Percentiles rank a stretch among this genome's conserved stretches.
Evolutionary conservation across 1,140 invertebrate genomes (phyloP).

Genomic region (Lithobius niger): DNA sequence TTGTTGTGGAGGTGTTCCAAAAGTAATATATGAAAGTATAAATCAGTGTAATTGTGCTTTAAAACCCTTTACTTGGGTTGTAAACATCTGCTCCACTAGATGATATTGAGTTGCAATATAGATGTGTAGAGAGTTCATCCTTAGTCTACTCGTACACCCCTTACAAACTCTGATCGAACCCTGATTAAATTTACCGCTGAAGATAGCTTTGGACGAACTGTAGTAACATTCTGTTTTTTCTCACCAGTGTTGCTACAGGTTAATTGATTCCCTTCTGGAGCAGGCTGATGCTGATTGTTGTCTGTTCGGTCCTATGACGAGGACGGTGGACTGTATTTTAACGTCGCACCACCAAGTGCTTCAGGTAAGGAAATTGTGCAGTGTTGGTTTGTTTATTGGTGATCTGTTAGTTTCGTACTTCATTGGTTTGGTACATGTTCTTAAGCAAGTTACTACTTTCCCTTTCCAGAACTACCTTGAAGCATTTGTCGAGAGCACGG

Average conservation of each 20-base stretch:
- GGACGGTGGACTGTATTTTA: conserved; percentile 37
- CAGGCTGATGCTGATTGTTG: conserved; percentile 25
- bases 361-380: conserved; percentile 40
- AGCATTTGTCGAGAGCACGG: conserved; percentile 54
- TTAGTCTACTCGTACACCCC: too few species aligned
- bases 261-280: conserved; percentile 58
- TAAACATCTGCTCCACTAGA: too few species aligned
- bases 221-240: too few species aligned
- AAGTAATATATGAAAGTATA: too few species aligned
- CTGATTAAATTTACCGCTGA: too few species aligned
- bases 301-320: conserved; percentile 30
- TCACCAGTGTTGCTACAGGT: conserved; percentile 45
- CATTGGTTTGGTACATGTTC: not conserved
- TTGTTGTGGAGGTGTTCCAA: too few species aligned
- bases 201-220: too few species aligned
- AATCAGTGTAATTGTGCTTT: too few species aligned
- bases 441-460: conserved; percentile 12
- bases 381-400: not conserved
- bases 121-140: too few species aligned
- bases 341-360: conserved; percentile 52
- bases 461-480: conserved; percentile 53
- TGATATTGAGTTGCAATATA: too few species aligned
- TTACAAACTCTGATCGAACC: too few species aligned
- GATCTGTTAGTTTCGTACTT: not conserved
- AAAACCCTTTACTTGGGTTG: too few species aligned